Conservation (phyloP, 2,113 vertebrate species). For the Anoplopoma fimbria region DNA sequence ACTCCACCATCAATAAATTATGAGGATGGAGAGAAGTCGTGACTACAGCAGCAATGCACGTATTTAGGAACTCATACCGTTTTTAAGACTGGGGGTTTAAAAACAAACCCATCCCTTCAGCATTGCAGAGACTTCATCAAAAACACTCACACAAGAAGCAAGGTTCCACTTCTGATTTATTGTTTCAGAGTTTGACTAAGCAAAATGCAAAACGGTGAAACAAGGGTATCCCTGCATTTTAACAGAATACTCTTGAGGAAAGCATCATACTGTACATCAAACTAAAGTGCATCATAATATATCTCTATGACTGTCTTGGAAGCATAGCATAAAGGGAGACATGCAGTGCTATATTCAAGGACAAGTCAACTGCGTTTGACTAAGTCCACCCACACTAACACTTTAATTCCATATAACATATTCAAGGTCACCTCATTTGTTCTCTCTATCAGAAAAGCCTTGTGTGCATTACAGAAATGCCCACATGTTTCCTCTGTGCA, state of each 20-base stretch:
- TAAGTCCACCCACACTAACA: conserved; percentile 56
- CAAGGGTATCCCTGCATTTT: not conserved
- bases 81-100: conserved; percentile 13
- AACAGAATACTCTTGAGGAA: not conserved
- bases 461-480: conserved; percentile 14
- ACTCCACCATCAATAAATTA: conserved; percentile 76
- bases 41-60: conserved; percentile 58
- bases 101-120: conserved; percentile 29
- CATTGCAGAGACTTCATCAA: not conserved
- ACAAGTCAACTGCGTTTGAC: conserved; percentile 48
- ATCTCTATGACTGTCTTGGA: not conserved
- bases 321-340: conserved; percentile 24
- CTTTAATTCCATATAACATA: conserved; percentile 49
- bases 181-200: conserved; percentile 4
- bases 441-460: not conserved
- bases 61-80: conserved; percentile 40
- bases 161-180: conserved; percentile 31
- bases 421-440: conserved; percentile 55
- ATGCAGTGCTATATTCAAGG: conserved; percentile 16
- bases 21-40: conserved; percentile 74
- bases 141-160: not conserved
- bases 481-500: not conserved
- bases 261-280: not conserved
- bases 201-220: not conserved
- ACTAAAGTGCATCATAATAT: conserved; percentile 1